These are phyloP conservation scores for Holotrichia oblita DNA, from an alignment of 1,140 invertebrate species.

Conservation along the genomic window DNA sequence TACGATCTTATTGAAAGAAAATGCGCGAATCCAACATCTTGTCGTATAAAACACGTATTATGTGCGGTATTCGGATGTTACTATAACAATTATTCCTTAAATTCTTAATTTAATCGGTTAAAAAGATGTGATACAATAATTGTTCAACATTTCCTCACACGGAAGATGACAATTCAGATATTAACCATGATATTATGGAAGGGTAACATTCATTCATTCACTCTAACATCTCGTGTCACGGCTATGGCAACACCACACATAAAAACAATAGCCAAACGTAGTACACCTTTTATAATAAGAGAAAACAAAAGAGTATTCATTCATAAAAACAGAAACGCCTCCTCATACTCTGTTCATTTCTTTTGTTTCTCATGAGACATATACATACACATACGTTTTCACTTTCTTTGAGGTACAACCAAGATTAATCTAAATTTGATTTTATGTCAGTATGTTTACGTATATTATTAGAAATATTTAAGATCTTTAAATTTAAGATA, in stretches of 20 bases:
- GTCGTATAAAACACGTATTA: neutral
- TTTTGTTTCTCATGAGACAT: too few species aligned
- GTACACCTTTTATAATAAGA: too few species aligned
- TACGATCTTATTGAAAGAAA: neutral
- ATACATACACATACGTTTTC: too few species aligned
- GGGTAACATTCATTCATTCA: conserved; percentile 11
- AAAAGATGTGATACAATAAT: neutral
- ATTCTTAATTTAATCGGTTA: neutral
- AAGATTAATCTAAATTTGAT: too few species aligned
- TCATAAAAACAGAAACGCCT: too few species aligned
- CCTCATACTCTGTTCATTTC: too few species aligned
- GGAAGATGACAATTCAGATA: neutral
- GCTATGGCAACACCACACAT: neutral
- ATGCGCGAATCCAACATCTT: neutral
- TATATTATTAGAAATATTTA: too few species aligned
- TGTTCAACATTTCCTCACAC: neutral
- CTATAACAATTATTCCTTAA: neutral
- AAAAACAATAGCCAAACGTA: neutral
- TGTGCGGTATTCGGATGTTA: neutral
- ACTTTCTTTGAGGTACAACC: too few species aligned
- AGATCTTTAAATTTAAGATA: too few species aligned
- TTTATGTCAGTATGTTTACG: too few species aligned
- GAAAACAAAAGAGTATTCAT: too few species aligned
- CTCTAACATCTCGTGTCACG: neutral
- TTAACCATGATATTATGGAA: conserved; percentile 9